Base-by-base conservation (phyloP, 1,140 invertebrate species). In the Ectropis grisescens region DNA sequence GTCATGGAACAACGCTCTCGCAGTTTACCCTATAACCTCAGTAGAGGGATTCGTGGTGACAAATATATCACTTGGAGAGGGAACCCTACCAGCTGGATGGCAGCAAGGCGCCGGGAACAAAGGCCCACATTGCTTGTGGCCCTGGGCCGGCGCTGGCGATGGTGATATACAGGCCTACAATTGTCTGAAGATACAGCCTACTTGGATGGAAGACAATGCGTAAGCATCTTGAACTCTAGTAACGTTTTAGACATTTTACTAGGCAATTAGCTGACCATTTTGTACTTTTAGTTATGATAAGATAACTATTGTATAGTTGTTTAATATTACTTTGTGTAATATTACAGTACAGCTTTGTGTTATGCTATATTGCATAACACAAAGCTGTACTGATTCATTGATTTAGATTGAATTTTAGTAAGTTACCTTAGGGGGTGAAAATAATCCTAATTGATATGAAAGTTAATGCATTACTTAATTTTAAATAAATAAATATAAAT, bases 171-270 rank as follows among this genome's bases (percentile, higher is more conserved):
- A 51, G 10, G 38, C 66, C 0, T 60, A 47, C 33, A 80, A 80
- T 33, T 80, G 75, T 29, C 45, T 80, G 27, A 80, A 80, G 36
- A 78, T 80, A 42, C 75, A 80, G 33, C 75, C 75, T 0, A 75
- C 72, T 6, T 80, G 75, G 75, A 80, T 78, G 75, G 66, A 78
- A 36, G 75, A 80, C 42, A 60, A 65, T 32, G 56, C 50, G 75
- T 80, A 42, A 64, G 68, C 61, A 11, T 30, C 8, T 38, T 31
- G 6, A 33, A 13, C 14, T 32, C 19, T n/a, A 3, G 16, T 11
- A 5, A 15, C 16, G 27, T 13, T 31, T 16, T 25, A 28, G 25
- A 39, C 14, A 16, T 19, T 22, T n/a, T n/a, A n/a, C n/a, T n/a
- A n/a, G n/a, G n/a, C n/a, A n/a, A n/a, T n/a, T n/a, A n/a, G n/a